phyloP scores from a whole-genome alignment of 2,113 vertebrate species.

The Tor tambroides region DNA sequence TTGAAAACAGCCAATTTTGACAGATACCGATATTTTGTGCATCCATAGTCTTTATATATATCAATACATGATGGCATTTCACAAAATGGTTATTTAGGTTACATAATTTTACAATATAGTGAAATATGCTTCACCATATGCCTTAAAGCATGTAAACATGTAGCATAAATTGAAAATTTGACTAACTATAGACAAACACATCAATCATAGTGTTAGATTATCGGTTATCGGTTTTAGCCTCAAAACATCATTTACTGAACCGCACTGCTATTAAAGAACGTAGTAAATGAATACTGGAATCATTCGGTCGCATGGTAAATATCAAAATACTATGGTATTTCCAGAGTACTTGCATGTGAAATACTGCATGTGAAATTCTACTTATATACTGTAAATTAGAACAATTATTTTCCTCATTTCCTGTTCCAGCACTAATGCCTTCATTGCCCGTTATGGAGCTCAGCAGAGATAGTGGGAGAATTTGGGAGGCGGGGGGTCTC shows the following conservation, averaged over 20 bases:
- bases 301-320: background rate
- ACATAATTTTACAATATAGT: too few relatives aligned
- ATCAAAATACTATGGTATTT: background rate
- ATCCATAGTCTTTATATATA: too few relatives aligned
- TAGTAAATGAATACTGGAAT: background rate
- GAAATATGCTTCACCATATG: background rate
- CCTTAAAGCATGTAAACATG: background rate
- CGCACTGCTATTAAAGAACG: background rate
- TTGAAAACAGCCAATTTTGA: too few relatives aligned
- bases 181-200: too few relatives aligned
- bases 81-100: background rate
- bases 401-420: background rate
- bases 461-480: slow-evolving; percentile 13
- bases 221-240: too few relatives aligned
- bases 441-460: background rate
- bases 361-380: background rate
- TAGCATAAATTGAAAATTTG: background rate
- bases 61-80: background rate
- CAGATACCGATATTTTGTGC: too few relatives aligned
- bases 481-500: slow-evolving; percentile 53
- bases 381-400: background rate
- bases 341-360: background rate
- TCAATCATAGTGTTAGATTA: too few relatives aligned
- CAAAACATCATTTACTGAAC: too few relatives aligned
- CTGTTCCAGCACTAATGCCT: background rate